phyloP scores from a whole-genome alignment of 2,113 vertebrate species.

The Lycaon pictus region DNA sequence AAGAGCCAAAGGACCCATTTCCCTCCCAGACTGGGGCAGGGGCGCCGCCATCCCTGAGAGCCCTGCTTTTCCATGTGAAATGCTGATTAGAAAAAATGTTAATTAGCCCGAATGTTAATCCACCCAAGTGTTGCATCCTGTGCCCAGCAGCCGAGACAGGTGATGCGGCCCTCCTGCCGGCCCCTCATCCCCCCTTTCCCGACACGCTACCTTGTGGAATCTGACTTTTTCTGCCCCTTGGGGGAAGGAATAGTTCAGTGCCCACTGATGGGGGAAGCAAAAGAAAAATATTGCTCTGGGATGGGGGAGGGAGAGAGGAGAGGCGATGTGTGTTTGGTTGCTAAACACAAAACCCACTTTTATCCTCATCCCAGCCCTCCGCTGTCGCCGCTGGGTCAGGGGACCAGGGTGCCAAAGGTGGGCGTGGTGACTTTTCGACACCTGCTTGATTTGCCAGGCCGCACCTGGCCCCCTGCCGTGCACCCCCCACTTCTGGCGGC shows the following conservation, averaged over 20 bases:
- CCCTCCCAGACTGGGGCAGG: neutral
- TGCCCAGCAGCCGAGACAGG: neutral
- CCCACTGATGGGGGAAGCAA: neutral
- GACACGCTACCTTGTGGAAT: neutral
- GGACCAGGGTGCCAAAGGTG: neutral
- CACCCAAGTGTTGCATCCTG: neutral
- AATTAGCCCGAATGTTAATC: constrained; percentile 5
- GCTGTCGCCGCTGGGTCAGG: rapidly evolving
- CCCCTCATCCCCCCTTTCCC: neutral
- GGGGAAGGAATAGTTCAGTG: neutral
- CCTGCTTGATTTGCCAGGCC: neutral
- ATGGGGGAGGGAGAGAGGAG: neutral
- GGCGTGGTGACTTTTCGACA: rapidly evolving
- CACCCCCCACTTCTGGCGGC: neutral
- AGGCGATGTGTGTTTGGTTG: neutral
- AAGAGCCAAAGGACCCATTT: neutral
- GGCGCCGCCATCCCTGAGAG: neutral
- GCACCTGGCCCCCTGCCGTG: neutral
- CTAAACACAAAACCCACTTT: rapidly evolving
- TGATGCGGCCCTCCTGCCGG: neutral
- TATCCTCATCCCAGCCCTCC: neutral
- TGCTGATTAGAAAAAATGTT: constrained; percentile 60
- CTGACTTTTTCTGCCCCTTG: neutral
- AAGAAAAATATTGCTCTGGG: neutral
- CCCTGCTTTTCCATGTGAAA: neutral